These are phyloP conservation scores for Polylopha cassiicola DNA, from an alignment of 2,888 invertebrate species.

Conservation along the genomic window DNA sequence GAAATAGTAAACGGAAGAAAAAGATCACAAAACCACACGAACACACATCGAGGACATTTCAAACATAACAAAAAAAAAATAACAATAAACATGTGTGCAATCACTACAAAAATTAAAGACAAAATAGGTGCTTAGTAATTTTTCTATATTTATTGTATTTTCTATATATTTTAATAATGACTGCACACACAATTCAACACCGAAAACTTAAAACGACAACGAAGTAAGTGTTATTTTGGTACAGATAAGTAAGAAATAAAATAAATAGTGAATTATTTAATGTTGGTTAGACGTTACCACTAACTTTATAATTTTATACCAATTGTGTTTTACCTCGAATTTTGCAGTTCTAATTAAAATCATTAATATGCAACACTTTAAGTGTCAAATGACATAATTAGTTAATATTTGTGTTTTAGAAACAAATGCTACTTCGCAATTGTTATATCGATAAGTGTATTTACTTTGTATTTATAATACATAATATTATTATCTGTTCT, in stretches of 20 bases:
- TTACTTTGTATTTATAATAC: neutral
- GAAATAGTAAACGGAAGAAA: slow-evolving; percentile 25
- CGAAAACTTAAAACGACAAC: slow-evolving; percentile 4
- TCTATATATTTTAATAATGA: neutral
- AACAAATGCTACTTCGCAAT: neutral
- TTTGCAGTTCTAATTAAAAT: too few relatives aligned
- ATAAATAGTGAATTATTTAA: too few relatives aligned
- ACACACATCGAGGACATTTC: slow-evolving; percentile 22
- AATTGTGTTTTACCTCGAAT: too few relatives aligned
- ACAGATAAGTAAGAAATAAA: too few relatives aligned
- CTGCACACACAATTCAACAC: slow-evolving; percentile 11
- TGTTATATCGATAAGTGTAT: neutral
- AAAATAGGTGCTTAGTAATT: too few relatives aligned
- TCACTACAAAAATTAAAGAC: too few relatives aligned
- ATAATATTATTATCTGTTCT: neutral
- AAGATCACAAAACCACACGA: slow-evolving; percentile 26
- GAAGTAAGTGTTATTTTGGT: neutral
- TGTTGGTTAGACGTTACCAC: too few relatives aligned
- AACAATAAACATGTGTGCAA: slow-evolving; percentile 27
- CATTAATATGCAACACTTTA: too few relatives aligned
- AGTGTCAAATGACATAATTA: too few relatives aligned
- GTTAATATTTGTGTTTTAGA: too few relatives aligned
- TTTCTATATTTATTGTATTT: too few relatives aligned
- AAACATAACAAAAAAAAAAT: slow-evolving; percentile 12
- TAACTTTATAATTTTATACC: too few relatives aligned